Conservation (phyloP, 2,888 invertebrate species). For the Tetranychus truncatus region DNA sequence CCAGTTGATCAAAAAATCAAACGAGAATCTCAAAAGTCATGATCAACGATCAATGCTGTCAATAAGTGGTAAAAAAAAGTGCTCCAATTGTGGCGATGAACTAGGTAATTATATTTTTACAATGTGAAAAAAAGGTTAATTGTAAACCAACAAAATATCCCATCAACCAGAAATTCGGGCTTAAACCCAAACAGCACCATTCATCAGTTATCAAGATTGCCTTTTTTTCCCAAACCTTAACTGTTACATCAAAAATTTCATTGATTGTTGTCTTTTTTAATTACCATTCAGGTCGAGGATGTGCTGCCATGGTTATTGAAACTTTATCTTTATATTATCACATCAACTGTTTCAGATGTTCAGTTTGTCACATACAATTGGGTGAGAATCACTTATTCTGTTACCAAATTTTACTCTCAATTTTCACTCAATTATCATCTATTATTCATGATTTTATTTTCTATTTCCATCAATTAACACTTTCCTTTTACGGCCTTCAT, state of each 20-base stretch:
- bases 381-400: constrained; percentile 14
- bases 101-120: constrained; percentile 32
- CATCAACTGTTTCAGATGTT: constrained; percentile 92
- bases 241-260: not conserved
- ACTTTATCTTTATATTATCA: constrained; percentile 86
- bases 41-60: constrained; percentile 44
- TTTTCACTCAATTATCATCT: not conserved
- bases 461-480: too few relatives aligned
- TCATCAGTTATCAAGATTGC: not conserved
- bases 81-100: constrained; percentile 79
- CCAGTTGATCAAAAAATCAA: not conserved
- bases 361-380: constrained; percentile 73
- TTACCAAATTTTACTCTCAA: not conserved
- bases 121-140: not conserved
- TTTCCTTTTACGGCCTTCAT: too few relatives aligned
- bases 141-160: not conserved
- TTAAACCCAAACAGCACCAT: not conserved
- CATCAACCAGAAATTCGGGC: not conserved
- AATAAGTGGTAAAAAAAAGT: constrained; percentile 80
- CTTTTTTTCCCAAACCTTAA: not conserved
- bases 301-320: constrained; percentile 96
- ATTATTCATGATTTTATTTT: not conserved
- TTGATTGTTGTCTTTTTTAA: too few relatives aligned
- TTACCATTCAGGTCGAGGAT: constrained; percentile 52
- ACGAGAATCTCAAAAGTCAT: not conserved